Percentiles rank a stretch among this genome's conserved stretches.
These are phyloP conservation scores for Hafferia zeledoni DNA, from an alignment of 2,797 vertebrate species.

Conservation along the genomic window DNA sequence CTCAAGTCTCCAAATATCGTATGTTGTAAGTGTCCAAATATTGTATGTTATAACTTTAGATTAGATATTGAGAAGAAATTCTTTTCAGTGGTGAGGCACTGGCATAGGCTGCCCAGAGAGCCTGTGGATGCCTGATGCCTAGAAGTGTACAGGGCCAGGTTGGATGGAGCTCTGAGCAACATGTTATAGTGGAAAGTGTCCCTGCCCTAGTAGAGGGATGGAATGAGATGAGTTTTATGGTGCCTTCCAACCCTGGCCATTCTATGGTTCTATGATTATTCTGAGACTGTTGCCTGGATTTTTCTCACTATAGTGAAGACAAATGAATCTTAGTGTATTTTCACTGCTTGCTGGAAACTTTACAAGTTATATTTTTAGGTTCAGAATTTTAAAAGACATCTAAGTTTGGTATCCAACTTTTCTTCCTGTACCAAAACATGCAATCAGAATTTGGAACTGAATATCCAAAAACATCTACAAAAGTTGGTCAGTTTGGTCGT, in stretches of 20 bases:
- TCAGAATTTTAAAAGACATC: background rate
- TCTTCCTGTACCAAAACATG: background rate
- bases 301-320: background rate
- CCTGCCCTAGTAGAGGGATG: background rate
- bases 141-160: background rate
- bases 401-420: background rate
- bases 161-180: background rate
- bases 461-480: background rate
- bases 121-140: background rate
- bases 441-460: background rate
- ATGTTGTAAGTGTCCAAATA: background rate
- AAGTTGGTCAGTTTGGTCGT: background rate
- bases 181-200: background rate
- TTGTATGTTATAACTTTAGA: background rate
- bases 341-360: background rate
- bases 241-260: background rate
- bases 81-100: background rate
- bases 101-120: background rate
- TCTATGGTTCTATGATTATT: background rate
- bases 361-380: background rate
- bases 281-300: background rate
- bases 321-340: background rate
- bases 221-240: background rate
- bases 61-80: background rate
- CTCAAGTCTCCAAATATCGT: background rate